phyloP scores from a whole-genome alignment of 2,888 invertebrate genomes.

The Hecatera dysodea region DNA sequence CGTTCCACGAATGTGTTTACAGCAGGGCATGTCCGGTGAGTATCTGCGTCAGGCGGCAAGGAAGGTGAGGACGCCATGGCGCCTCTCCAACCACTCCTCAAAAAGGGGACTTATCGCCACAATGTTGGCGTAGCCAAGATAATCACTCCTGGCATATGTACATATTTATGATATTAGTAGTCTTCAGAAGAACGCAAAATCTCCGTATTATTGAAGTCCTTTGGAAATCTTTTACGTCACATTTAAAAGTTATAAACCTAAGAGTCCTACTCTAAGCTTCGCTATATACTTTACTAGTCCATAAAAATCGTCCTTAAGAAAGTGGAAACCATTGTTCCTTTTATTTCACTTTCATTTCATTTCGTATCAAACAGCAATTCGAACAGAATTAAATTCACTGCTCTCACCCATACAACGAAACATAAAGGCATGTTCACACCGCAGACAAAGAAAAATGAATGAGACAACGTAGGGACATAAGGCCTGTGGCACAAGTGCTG shows the following conservation, averaged over 20 bases:
- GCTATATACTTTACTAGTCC: no score
- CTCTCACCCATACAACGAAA: constrained; percentile 9
- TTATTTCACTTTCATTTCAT: constrained; percentile 17
- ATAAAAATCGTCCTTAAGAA: neutral
- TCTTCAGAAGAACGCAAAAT: neutral
- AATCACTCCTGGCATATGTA: neutral
- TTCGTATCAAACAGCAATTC: constrained; percentile 1
- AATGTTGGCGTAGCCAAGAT: no score
- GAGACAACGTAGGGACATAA: constrained; percentile 77
- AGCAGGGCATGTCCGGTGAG: no score
- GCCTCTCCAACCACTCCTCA: no score
- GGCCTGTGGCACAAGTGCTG: constrained; percentile 81
- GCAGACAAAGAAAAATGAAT: constrained; percentile 75
- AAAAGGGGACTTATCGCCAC: no score
- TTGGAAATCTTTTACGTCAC: neutral
- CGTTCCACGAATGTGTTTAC: no score
- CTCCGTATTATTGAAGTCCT: neutral
- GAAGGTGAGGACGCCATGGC: no score
- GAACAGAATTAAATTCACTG: constrained; percentile 26
- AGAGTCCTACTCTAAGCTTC: neutral
- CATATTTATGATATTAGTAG: neutral
- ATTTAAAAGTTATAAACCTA: neutral
- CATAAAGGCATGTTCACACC: constrained; percentile 61
- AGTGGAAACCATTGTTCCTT: neutral
- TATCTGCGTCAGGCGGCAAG: no score